phyloP scores from a whole-genome alignment of 2,888 invertebrate genomes.

The Koerneria pararmatus region DNA sequence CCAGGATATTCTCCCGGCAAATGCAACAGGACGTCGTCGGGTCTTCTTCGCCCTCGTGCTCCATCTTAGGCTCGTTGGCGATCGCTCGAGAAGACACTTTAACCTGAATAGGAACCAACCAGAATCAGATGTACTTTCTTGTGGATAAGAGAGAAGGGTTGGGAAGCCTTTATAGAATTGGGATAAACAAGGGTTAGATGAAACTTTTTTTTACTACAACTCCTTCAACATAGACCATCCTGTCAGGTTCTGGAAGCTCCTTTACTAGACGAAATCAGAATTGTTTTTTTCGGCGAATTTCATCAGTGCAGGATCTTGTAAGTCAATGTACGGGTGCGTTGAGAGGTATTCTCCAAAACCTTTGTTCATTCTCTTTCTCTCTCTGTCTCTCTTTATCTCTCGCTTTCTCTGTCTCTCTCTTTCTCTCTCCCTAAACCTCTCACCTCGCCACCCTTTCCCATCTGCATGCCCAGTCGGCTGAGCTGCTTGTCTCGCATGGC shows the following conservation, averaged over 20 bases:
- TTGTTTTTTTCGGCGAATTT: no score
- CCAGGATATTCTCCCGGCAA: slow-evolving; percentile 34
- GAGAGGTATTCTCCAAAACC: neutral
- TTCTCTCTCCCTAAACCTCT: slow-evolving; percentile 21
- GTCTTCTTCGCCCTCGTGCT: slow-evolving; percentile 32
- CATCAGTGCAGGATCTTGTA: neutral
- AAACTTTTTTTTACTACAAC: no score
- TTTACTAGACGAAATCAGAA: no score
- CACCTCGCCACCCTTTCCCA: slow-evolving; percentile 50
- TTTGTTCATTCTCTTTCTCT: no score
- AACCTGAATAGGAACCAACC: neutral
- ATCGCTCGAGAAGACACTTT: slow-evolving; percentile 34
- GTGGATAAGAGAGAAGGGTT: no score
- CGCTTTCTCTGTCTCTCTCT: no score
- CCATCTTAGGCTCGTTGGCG: slow-evolving; percentile 37
- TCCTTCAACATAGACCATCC: no score
- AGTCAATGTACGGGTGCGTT: no score
- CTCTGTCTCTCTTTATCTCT: no score
- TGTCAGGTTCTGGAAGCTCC: no score
- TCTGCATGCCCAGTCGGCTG: slow-evolving; percentile 77
- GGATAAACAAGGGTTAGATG: no score
- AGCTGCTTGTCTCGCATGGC: slow-evolving; percentile 92
- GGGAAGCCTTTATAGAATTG: no score
- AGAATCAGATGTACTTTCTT: neutral
- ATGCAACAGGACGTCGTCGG: slow-evolving; percentile 36